Base-by-base conservation (phyloP, 2,113 vertebrate species). In the Sciurus niger region DNA sequence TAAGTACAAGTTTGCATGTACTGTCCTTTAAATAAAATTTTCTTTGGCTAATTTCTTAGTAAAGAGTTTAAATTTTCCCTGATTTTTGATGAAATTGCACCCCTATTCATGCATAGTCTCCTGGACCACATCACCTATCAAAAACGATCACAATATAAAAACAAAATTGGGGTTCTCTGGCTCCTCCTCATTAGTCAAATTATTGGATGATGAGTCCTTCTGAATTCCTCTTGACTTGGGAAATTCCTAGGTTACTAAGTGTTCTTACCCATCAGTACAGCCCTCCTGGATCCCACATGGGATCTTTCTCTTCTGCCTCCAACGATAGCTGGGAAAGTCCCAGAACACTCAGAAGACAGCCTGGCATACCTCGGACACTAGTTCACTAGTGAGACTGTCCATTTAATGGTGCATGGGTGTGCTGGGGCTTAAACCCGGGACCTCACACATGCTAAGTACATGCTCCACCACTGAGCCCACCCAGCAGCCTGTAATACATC, bases 161-260 rank as follows among this genome's bases (percentile, higher is more conserved):
- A 63, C 24, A 83, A 95, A 77, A 93, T 20, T 10, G 2, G 30
- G 55, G 30, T 53, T 70, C 32, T 60, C 72, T 84, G 58, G 17
- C 10, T 83, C 43, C 65, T 28, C 22, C 30, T 79, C 53, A 55
- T 37, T 20, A 73, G 25, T 6, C 28, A 37, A 58, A 68, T 80
- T 83, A 43, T 14, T 89, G 73, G 3, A 65, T 85, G 32, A 30
- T 72, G 68, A 93, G 30, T 20, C 20, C 2, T 4, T 16, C 3
- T 82, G 78, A 84, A 55, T 82, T 93, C 46, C 10, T 91, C 67
- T 82, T 77, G 73, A 78, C 60, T 82, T 53, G 53, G 37, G 51
- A 84, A 76, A 34, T 67, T 79, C 24, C 48, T 55, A 88, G 43
- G 9, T 88, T 65, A 30, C 30, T 34, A 63, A 55, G 6, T 6